Conservation (phyloP, 2,797 vertebrate genomes). For the Australoheros facetus region DNA sequence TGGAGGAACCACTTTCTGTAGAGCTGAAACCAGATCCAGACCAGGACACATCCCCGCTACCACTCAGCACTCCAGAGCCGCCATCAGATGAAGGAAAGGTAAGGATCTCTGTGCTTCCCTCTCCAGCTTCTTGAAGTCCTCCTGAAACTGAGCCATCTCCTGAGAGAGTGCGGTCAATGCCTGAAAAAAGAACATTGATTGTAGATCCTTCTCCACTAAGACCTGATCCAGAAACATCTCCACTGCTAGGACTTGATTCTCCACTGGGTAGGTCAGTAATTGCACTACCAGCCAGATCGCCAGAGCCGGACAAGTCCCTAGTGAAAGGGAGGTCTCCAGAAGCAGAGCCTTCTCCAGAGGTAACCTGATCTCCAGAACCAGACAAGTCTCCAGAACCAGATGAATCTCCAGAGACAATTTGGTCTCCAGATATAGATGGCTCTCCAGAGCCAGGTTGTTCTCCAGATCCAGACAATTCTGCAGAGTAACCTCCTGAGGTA, state of each 20-base stretch:
- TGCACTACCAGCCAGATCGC: slow-evolving; percentile 26
- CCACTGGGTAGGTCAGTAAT: slow-evolving; percentile 40
- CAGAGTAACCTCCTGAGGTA: slow-evolving; percentile 32
- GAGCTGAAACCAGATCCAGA: slow-evolving; percentile 62
- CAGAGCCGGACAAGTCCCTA: slow-evolving; percentile 14
- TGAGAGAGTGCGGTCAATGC: slow-evolving; percentile 43
- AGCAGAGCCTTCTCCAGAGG: background rate
- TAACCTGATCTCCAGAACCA: slow-evolving; percentile 19
- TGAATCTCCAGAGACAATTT: background rate
- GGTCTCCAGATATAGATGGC: slow-evolving; percentile 10
- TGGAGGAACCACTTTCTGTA: slow-evolving; percentile 49
- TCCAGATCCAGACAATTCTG: slow-evolving; percentile 7
- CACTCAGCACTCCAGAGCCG: slow-evolving; percentile 74
- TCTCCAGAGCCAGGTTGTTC: slow-evolving; percentile 3
- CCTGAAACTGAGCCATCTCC: slow-evolving; percentile 65
- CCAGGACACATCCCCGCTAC: slow-evolving; percentile 55
- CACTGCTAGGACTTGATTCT: slow-evolving; percentile 37
- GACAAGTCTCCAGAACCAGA: slow-evolving; percentile 26
- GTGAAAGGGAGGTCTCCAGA: background rate
- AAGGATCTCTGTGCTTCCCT: slow-evolving; percentile 69
- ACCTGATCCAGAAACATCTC: slow-evolving; percentile 70
- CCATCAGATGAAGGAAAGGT: slow-evolving; percentile 49
- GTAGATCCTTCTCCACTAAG: slow-evolving; percentile 59
- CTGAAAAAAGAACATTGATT: slow-evolving; percentile 65
- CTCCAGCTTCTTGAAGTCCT: slow-evolving; percentile 69